These are phyloP conservation scores for Tupaia chinensis DNA, from an alignment of 2,113 vertebrate genomes.

Conservation along the genomic window DNA sequence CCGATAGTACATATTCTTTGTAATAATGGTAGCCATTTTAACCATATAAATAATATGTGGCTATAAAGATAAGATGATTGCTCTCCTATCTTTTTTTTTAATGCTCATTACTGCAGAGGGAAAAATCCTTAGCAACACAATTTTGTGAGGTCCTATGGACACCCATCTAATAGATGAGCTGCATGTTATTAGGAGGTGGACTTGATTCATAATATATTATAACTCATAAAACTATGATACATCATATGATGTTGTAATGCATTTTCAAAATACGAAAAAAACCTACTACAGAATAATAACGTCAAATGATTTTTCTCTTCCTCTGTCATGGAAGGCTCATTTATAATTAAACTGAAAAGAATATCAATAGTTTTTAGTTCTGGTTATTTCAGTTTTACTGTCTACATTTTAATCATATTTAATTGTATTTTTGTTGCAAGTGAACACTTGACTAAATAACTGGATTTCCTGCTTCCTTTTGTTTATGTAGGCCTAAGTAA, in stretches of 20 bases:
- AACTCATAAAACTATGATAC: background rate
- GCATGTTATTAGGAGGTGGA: background rate
- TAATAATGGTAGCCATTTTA: background rate
- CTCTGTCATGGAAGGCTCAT: background rate
- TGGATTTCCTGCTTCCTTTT: background rate
- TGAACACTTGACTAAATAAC: constrained; percentile 24
- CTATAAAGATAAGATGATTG: background rate
- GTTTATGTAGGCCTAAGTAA: background rate
- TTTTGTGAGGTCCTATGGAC: background rate
- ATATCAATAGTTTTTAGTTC: background rate
- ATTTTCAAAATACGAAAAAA: background rate
- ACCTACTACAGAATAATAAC: background rate
- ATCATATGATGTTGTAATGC: background rate
- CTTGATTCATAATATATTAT: background rate
- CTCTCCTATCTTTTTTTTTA: background rate
- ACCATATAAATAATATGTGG: background rate
- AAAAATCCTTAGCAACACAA: background rate
- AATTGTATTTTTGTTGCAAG: background rate
- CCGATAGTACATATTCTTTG: background rate
- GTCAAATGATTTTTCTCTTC: background rate
- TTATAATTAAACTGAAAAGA: background rate
- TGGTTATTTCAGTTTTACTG: background rate
- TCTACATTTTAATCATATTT: background rate
- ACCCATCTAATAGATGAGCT: background rate
- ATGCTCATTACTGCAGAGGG: background rate